Conservation (phyloP, 2,888 invertebrate species). For the Trichogramma evanescens region DNA sequence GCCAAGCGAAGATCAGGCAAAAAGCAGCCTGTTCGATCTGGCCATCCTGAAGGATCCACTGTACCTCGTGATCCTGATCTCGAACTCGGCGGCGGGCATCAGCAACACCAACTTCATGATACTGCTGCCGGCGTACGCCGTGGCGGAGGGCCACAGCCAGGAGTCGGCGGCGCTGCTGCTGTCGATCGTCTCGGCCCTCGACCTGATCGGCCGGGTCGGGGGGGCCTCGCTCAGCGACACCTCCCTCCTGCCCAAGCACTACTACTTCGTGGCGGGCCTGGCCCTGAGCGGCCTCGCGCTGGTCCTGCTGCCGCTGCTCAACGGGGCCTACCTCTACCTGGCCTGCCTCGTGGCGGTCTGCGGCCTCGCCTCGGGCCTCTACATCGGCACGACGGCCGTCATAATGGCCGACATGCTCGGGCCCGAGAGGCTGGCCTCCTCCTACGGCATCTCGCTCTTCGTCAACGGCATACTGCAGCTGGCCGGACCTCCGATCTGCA, state of each 20-base stretch:
- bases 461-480: conserved; percentile 78
- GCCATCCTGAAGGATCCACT: conserved; percentile 69
- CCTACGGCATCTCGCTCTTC: conserved; percentile 78
- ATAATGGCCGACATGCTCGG: conserved; percentile 83
- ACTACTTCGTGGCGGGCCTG: conserved; percentile 74
- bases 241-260: conserved; percentile 68
- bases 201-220: conserved; percentile 75
- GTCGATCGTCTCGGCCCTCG: conserved; percentile 76
- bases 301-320: conserved; percentile 62
- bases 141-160: conserved; percentile 64
- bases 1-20: neutral
- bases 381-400: conserved; percentile 81
- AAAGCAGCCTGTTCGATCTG: conserved; percentile 54
- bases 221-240: conserved; percentile 78
- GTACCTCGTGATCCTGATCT: conserved; percentile 73
- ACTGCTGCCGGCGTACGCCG: conserved; percentile 70
- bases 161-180: conserved; percentile 66
- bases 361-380: conserved; percentile 75
- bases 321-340: conserved; percentile 56
- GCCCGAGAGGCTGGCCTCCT: conserved; percentile 71
- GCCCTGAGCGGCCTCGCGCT: conserved; percentile 71
- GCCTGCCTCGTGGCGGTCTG: conserved; percentile 69
- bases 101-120: conserved; percentile 83
- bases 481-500: conserved; percentile 74
- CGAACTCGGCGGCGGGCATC: conserved; percentile 78